Conservation (phyloP, 2,797 vertebrate species). For the Bradypus variegatus region DNA sequence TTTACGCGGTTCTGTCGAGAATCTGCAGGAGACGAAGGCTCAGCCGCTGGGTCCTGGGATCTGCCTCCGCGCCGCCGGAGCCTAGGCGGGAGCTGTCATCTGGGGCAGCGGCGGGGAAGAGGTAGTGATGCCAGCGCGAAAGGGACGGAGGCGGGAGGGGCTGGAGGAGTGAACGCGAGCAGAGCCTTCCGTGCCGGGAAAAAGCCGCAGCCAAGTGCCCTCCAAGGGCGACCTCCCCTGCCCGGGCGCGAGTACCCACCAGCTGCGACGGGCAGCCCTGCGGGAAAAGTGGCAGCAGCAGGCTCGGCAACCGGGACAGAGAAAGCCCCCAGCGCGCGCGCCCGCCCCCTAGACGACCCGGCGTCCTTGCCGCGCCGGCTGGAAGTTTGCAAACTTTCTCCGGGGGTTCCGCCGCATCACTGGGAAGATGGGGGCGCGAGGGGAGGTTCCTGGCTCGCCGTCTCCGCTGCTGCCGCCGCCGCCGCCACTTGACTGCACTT, state of each 20-base stretch:
- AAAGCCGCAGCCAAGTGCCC: slow-evolving; percentile 25
- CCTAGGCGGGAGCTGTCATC: slow-evolving; percentile 60
- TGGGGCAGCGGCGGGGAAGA: slow-evolving; percentile 36
- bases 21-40: neutral
- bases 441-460: slow-evolving; percentile 39
- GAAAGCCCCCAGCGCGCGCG: slow-evolving; percentile 4
- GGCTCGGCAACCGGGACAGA: neutral
- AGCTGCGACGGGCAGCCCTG: neutral
- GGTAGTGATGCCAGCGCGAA: neutral
- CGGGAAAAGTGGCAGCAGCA: slow-evolving; percentile 31
- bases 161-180: neutral
- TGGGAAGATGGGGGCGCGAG: slow-evolving; percentile 47
- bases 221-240: neutral
- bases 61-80: neutral
- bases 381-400: slow-evolving; percentile 68
- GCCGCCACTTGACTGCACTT: slow-evolving; percentile 51
- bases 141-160: neutral
- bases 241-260: slow-evolving; percentile 5
- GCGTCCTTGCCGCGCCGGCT: slow-evolving; percentile 51
- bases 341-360: slow-evolving; percentile 38
- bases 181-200: neutral
- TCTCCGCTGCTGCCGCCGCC: slow-evolving; percentile 43
- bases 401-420: slow-evolving; percentile 54
- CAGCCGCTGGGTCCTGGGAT: neutral
- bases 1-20: neutral